Conservation (phyloP, 1,140 invertebrate genomes). For the Zaprionus africanus region DNA sequence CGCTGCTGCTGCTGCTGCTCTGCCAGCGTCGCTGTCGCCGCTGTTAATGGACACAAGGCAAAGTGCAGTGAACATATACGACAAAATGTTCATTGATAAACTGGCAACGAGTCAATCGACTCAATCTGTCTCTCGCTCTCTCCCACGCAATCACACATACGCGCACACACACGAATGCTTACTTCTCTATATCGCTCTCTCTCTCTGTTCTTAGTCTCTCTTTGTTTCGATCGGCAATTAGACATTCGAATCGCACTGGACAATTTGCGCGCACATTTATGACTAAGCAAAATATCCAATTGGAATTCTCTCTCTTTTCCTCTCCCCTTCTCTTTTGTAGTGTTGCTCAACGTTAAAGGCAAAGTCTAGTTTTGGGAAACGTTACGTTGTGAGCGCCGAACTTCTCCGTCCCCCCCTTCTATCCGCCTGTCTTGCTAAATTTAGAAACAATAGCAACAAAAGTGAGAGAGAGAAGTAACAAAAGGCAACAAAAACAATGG, state of each 20-base stretch:
- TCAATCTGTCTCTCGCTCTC: conserved; percentile 24
- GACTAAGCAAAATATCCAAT: conserved; percentile 68
- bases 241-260: conserved; percentile 50
- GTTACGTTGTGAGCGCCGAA: conserved; percentile 17
- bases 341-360: conserved; percentile 21
- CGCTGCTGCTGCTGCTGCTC: background rate
- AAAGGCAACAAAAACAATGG: conserved; percentile 53
- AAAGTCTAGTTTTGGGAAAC: conserved; percentile 51
- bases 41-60: conserved; percentile 34
- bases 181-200: background rate
- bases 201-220: background rate
- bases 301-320: conserved; percentile 21
- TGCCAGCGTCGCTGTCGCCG: background rate
- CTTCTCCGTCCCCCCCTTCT: too few relatives aligned
- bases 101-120: conserved; percentile 27
- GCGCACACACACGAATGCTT: background rate
- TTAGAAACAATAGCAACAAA: conserved; percentile 61
- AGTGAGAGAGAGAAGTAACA: conserved; percentile 15
- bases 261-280: conserved; percentile 72
- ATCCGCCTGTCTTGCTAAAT: conserved; percentile 45
- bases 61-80: conserved; percentile 38
- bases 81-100: conserved; percentile 72
- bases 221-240: conserved; percentile 38
- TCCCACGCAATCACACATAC: conserved; percentile 31
- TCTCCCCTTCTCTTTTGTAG: conserved; percentile 7